Evolutionary conservation across 1,140 invertebrate species (phyloP).

Genomic region (Drosophila varians): DNA sequence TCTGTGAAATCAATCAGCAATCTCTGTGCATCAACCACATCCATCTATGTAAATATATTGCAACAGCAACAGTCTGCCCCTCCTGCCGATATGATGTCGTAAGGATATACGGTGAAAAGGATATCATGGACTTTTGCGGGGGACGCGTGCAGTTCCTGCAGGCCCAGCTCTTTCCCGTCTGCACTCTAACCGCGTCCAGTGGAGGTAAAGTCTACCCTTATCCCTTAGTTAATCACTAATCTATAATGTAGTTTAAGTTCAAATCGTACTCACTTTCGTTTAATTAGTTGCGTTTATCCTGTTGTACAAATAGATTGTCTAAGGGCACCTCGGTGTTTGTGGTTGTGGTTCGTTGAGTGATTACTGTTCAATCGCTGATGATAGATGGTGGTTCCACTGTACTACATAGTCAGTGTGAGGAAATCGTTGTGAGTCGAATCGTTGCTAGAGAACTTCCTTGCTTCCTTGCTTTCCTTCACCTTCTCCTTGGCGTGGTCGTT

Average conservation of each 20-base stretch:
- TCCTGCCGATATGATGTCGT: slow-evolving; percentile 22
- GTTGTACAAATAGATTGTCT: slow-evolving; percentile 57
- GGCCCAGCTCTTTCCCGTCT: slow-evolving; percentile 85
- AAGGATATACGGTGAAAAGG: neutral
- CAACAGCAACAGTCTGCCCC: neutral
- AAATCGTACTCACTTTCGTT: slow-evolving; percentile 47
- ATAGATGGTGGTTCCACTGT: slow-evolving; percentile 10
- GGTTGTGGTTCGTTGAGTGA: too few relatives aligned
- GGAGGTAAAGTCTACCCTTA: slow-evolving; percentile 61
- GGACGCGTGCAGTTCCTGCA: slow-evolving; percentile 85
- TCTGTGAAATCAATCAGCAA: slow-evolving; percentile 28
- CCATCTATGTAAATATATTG: neutral
- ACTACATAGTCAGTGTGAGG: slow-evolving; percentile 26
- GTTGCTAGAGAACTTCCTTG: slow-evolving; percentile 19
- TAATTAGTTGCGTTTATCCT: slow-evolving; percentile 23
- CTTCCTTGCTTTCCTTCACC: neutral
- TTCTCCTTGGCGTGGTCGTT: neutral
- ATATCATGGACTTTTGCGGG: slow-evolving; percentile 58
- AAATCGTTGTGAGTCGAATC: slow-evolving; percentile 30
- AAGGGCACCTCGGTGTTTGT: slow-evolving; percentile 60
- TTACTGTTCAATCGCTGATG: slow-evolving; percentile 11
- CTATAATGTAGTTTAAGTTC: too few relatives aligned
- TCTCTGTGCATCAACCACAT: slow-evolving; percentile 1
- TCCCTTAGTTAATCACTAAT: too few relatives aligned
- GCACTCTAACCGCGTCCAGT: slow-evolving; percentile 70